Base-by-base conservation (phyloP, 2,797 vertebrate genomes). In the Melanogrammus aeglefinus region DNA sequence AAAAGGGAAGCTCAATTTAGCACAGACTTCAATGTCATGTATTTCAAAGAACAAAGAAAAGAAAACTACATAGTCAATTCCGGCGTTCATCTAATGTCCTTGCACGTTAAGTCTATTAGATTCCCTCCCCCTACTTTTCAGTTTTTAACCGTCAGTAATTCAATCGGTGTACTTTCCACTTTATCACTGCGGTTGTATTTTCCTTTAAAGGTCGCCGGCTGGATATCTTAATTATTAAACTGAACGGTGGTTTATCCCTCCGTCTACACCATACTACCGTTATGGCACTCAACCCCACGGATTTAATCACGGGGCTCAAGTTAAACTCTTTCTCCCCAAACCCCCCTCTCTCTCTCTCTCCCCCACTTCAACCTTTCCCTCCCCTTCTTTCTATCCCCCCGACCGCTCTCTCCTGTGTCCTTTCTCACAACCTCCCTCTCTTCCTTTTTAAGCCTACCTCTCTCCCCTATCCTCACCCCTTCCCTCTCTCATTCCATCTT, bases 181-280 rank as follows among this genome's bases (percentile, higher is more conserved):
- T 24, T 35, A 38, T 76, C 24, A 76, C 16, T 33, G 75, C 21
- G 24, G n/a, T 13, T 76, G 31, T 36, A 35, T 16, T 57, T 76
- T 66, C 13, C 38, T 76, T 36, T 24, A 76, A 66, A 76, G 35
- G 75, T 76, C 63, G 14, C 75, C 63, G n/a, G 27, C 33, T 69
- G 51, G 18, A 16, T 21, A n/a, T 69, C 63, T 76, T 57, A 31
- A 39, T 39, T 39, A 76, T 63, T 63, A 18, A 63, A 24, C 21
- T 63, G 57, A 63, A 16, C n/a, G n/a, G 57, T 36, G 36, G 75
- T 27, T 70, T 27, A 76, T 16, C 75, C 70, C 63, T 2, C 75
- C 75, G 24, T 66, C 31, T 36, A 75, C 74, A 16, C 16, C 6
- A 21, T 21, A 21, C 47, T 57, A n/a, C 47, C 16, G 47, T 57